phyloP scores from a whole-genome alignment of 2,113 vertebrate genomes.

The Phoenicopterus ruber region DNA sequence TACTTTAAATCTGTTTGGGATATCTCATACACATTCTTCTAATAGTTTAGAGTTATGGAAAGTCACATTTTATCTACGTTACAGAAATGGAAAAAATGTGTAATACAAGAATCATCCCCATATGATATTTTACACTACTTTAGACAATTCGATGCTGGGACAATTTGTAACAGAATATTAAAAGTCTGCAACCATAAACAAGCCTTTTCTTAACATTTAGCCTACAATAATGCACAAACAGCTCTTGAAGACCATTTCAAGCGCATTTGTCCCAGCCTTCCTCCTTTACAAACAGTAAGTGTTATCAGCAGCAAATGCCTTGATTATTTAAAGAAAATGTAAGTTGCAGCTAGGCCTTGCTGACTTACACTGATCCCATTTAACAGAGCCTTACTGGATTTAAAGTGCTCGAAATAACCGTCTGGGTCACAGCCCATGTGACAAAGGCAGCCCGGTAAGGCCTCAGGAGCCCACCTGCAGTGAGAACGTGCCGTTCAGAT shows the following conservation, averaged over 20 bases:
- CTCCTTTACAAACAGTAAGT: not conserved
- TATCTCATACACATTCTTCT: not conserved
- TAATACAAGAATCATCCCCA: not conserved
- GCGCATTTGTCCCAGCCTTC: not conserved
- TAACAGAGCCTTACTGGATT: constrained; percentile 21
- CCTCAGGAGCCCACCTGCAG: not conserved
- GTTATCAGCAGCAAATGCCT: not conserved
- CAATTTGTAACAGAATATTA: not conserved
- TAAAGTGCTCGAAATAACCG: constrained; percentile 12
- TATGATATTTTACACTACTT: not conserved
- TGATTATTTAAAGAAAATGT: not conserved
- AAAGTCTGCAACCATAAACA: not conserved
- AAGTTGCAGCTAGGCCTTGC: not conserved
- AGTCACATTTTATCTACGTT: not conserved
- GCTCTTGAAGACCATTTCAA: not conserved
- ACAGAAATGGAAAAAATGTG: not conserved
- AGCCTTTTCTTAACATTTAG: not conserved
- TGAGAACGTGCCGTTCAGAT: not conserved
- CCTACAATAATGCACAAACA: not conserved
- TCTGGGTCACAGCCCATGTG: constrained; percentile 25
- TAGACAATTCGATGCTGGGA: not conserved
- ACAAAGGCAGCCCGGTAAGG: not conserved
- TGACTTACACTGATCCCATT: constrained; percentile 21
- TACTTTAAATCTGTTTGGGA: not conserved
- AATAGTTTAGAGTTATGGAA: not conserved